A percentile compares a stretch with the other conserved stretches of the same genome.
Conservation (phyloP, 2,113 vertebrate genomes). For the Ursus arctos region DNA sequence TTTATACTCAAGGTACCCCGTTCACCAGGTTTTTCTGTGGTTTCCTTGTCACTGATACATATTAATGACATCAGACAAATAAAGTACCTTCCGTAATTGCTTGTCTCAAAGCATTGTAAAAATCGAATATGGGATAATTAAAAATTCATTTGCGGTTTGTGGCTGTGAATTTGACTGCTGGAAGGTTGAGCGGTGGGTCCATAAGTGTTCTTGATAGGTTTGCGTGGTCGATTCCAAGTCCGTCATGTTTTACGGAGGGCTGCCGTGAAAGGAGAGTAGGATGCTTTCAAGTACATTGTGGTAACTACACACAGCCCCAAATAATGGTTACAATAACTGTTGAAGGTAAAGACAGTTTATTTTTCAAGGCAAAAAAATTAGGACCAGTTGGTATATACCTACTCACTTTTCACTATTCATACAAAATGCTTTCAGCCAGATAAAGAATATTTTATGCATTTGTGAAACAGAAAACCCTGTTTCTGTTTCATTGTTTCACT, state of each 20-base stretch:
- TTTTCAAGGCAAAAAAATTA: slow-evolving; percentile 15
- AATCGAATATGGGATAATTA: slow-evolving; percentile 85
- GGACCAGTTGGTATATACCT: background rate
- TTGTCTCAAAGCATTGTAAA: slow-evolving; percentile 79
- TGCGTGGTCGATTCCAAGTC: slow-evolving; percentile 52
- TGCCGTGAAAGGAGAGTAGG: background rate
- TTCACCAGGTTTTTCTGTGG: slow-evolving; percentile 53
- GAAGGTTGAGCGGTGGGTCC: slow-evolving; percentile 60
- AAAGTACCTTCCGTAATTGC: slow-evolving; percentile 78
- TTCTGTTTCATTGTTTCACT: background rate
- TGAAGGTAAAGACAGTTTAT: background rate
- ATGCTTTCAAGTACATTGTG: slow-evolving; percentile 15
- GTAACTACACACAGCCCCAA: background rate
- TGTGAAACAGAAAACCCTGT: background rate
- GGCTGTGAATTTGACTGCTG: slow-evolving; percentile 70
- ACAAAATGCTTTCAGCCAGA: background rate
- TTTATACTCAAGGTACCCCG: background rate
- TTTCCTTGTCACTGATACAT: slow-evolving; percentile 74
- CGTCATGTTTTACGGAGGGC: background rate
- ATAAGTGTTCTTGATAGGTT: slow-evolving; percentile 34
- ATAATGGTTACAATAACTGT: background rate
- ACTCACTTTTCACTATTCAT: background rate
- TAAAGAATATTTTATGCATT: background rate
- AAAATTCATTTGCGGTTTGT: slow-evolving; percentile 85
- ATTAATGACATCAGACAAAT: slow-evolving; percentile 80